Percentiles rank a stretch among this genome's conserved stretches.
Evolutionary conservation across 2,888 invertebrate species (phyloP).

Genomic region (Cataglyphis albicans): DNA sequence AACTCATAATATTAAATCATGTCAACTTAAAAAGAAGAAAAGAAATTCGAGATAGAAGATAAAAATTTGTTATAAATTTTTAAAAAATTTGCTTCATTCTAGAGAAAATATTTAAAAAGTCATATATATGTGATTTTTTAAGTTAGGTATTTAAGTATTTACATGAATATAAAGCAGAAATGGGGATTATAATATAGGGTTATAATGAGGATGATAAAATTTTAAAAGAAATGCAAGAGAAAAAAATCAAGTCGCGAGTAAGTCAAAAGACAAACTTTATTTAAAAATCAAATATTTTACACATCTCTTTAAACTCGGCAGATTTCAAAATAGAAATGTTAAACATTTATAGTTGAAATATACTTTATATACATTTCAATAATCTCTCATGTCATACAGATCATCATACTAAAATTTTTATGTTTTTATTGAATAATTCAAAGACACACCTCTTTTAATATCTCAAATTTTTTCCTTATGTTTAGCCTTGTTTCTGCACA

Average conservation of each 20-base stretch:
- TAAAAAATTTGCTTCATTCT: not conserved
- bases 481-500: not conserved
- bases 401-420: not conserved
- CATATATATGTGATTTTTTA: not conserved
- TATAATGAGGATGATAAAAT: not conserved
- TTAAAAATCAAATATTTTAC: not conserved
- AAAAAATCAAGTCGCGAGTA: not conserved
- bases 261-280: not conserved
- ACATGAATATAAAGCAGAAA: slow-evolving; percentile 6
- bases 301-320: not conserved
- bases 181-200: not conserved
- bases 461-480: not conserved
- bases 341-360: not conserved
- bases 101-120: not conserved
- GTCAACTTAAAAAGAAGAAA: not conserved
- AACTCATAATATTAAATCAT: slow-evolving; percentile 9
- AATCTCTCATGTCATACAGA: not conserved
- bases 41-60: not conserved
- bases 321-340: not conserved
- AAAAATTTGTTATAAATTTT: slow-evolving; percentile 1
- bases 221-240: not conserved
- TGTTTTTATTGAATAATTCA: not conserved
- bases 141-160: not conserved
- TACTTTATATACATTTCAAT: not conserved
- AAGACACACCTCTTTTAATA: not conserved